Evolutionary conservation across 92 coral and sea anemone species (phyloP).

Genomic region (Isaurus tuberculatus): DNA sequence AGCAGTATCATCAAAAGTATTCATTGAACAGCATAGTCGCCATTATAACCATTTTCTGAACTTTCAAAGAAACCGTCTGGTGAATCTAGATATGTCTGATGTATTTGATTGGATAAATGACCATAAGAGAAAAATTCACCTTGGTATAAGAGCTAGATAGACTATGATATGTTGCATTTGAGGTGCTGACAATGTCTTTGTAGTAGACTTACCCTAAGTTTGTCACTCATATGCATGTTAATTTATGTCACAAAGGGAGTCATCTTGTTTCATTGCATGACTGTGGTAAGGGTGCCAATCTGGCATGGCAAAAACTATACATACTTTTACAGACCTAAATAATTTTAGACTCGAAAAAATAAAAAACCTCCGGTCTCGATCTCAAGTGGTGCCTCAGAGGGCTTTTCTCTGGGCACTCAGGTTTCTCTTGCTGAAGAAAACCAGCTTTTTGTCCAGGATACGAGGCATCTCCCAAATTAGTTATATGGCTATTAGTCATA

Average conservation of each 20-base stretch:
- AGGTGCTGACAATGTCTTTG: not conserved
- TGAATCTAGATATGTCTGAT: constrained; percentile 21
- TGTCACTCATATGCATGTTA: not conserved
- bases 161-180: not conserved
- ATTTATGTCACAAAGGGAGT: constrained; percentile 8
- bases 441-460: constrained; percentile 13
- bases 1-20: constrained; percentile 11
- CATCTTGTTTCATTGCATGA: not conserved
- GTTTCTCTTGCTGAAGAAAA: constrained; percentile 5
- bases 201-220: not conserved
- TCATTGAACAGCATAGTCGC: constrained; percentile 26
- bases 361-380: not conserved
- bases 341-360: not conserved
- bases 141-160: constrained; percentile 44
- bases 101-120: constrained; percentile 42
- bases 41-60: constrained; percentile 19
- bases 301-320: not conserved
- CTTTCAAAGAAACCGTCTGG: constrained; percentile 24
- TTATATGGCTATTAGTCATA: not conserved
- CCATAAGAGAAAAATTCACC: constrained; percentile 35
- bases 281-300: not conserved
- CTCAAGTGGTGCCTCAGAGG: not conserved
- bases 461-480: constrained; percentile 2
- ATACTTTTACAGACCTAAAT: not conserved
- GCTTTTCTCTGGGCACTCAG: constrained; percentile 2